phyloP scores from a whole-genome alignment of 2,797 vertebrate species.

The Synanceia verrucosa region DNA sequence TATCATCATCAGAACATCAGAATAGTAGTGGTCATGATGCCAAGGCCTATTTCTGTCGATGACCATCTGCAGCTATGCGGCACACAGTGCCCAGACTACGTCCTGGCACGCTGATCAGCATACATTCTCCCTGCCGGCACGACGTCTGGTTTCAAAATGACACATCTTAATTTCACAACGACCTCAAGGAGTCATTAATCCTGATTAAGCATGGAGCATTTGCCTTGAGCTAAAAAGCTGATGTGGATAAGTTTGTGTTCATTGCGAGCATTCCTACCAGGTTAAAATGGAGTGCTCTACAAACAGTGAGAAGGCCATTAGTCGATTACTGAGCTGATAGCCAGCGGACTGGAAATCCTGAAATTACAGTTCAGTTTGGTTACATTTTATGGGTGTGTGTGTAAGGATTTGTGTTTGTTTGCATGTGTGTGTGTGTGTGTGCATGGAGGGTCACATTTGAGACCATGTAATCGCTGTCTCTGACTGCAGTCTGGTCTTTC shows the following conservation, averaged over 20 bases:
- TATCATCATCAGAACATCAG: conserved; percentile 51
- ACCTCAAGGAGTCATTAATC: conserved; percentile 62
- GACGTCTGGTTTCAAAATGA: conserved; percentile 64
- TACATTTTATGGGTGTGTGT: conserved; percentile 4
- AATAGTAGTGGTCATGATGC: conserved; percentile 55
- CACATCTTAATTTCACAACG: conserved; percentile 64
- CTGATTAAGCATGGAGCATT: conserved; percentile 54
- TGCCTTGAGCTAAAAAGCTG: conserved; percentile 45
- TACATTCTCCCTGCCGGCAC: conserved; percentile 50
- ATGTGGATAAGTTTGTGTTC: conserved; percentile 33
- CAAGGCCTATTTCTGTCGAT: conserved; percentile 72
- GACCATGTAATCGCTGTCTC: conserved; percentile 8
- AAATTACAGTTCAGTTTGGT: conserved; percentile 22
- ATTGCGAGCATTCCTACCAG: conserved; percentile 36
- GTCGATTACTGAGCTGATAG: conserved; percentile 46
- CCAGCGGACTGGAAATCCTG: conserved; percentile 49
- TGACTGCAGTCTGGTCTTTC: conserved; percentile 36
- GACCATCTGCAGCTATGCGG: conserved; percentile 67
- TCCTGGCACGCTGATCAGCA: conserved; percentile 52
- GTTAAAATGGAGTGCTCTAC: conserved; percentile 44
- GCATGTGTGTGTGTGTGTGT: conserved; percentile 12
- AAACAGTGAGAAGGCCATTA: conserved; percentile 54
- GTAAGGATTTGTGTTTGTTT: not conserved
- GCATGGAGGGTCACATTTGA: conserved; percentile 1
- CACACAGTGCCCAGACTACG: conserved; percentile 58